phyloP scores from a whole-genome alignment of 1,140 invertebrate species.

The Conus betulinus region DNA sequence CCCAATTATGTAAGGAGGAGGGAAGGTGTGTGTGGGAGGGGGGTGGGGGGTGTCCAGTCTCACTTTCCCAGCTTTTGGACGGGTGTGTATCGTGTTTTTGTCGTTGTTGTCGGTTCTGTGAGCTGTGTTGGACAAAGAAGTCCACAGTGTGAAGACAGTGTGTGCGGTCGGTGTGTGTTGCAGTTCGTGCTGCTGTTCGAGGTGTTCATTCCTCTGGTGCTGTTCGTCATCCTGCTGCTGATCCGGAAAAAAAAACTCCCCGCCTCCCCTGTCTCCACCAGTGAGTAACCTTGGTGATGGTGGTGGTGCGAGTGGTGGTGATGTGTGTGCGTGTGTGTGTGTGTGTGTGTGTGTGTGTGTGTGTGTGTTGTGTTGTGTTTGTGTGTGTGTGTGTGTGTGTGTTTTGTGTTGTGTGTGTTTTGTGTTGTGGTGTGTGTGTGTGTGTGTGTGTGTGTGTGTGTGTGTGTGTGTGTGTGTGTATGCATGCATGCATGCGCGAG shows the following conservation, averaged over 20 bases:
- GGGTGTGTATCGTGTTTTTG: no score
- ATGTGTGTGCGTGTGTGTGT: background rate
- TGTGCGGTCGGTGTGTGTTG: slow-evolving; percentile 41
- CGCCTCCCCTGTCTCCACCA: slow-evolving; percentile 65
- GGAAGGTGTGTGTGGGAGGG: no score
- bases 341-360: slow-evolving; percentile 1
- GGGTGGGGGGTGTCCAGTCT: no score
- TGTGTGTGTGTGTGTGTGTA: slow-evolving; percentile 36
- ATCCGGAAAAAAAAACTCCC: slow-evolving; percentile 74
- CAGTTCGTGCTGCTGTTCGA: slow-evolving; percentile 77
- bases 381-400: background rate
- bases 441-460: slow-evolving; percentile 19
- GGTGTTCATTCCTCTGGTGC: slow-evolving; percentile 76
- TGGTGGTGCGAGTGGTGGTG: no score
- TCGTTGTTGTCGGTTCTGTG: no score
- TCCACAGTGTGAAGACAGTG: no score
- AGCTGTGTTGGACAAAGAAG: no score
- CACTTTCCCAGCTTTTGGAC: no score
- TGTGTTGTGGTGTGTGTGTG: slow-evolving; percentile 26
- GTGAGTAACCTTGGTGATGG: slow-evolving; percentile 61
- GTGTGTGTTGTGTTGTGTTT: background rate
- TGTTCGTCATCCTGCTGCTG: slow-evolving; percentile 76
- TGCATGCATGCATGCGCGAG: background rate
- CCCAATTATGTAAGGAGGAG: no score
- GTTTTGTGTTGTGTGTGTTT: background rate